A percentile compares a stretch with the other conserved stretches of the same genome.
Evolutionary conservation across 2,113 vertebrate genomes (phyloP).

Genomic region (Equus przewalskii): DNA sequence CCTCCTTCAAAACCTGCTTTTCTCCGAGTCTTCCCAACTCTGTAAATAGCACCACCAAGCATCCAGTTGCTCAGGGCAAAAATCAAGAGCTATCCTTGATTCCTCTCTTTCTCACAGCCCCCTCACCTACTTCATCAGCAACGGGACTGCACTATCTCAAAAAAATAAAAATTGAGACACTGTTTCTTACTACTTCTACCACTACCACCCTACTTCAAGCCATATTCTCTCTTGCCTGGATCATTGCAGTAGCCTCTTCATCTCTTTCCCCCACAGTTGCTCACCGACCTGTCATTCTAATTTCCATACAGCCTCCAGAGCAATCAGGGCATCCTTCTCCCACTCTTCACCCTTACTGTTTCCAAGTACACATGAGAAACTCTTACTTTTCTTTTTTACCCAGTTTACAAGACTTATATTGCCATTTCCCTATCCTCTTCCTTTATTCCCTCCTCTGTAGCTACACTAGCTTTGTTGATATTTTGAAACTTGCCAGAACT

Average conservation of each 20-base stretch:
- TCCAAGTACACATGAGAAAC: not conserved
- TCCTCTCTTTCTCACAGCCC: not conserved
- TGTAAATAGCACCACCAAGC: not conserved
- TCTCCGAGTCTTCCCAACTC: not conserved
- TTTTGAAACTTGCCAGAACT: not conserved
- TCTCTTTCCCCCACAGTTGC: not conserved
- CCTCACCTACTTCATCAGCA: not conserved
- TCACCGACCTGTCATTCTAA: not conserved
- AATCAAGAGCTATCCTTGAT: not conserved
- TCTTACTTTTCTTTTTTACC: not conserved
- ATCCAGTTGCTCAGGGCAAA: not conserved
- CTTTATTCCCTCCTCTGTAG: not conserved
- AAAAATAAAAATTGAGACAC: not conserved
- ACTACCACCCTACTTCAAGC: not conserved
- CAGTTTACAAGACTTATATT: not conserved
- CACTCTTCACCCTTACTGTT: not conserved
- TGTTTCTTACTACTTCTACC: not conserved
- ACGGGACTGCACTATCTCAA: not conserved
- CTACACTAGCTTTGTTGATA: not conserved
- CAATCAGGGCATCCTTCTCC: not conserved
- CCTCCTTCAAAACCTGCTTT: not conserved
- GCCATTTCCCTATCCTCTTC: not conserved
- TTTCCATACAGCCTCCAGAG: not conserved
- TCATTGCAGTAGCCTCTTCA: not conserved
- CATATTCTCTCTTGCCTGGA: not conserved